A percentile compares a stretch with the other conserved stretches of the same genome.
Evolutionary conservation across 2,888 invertebrate genomes (phyloP).

Genomic region (Conomelus anceps): DNA sequence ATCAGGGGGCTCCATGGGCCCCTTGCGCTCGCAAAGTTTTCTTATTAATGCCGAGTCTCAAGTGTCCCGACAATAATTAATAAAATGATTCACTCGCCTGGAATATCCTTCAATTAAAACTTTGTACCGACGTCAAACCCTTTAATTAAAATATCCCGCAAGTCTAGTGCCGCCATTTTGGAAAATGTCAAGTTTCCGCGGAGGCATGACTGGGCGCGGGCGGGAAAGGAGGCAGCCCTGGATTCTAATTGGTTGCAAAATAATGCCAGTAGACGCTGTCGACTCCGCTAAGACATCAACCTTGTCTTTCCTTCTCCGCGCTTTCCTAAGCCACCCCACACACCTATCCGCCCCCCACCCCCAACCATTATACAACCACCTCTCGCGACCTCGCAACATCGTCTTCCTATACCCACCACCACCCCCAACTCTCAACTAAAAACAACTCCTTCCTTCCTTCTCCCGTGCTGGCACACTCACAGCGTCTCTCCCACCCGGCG

Average conservation of each 20-base stretch:
- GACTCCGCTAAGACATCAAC: background rate
- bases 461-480: background rate
- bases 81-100: constrained; percentile 33
- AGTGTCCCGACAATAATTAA: constrained; percentile 33
- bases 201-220: background rate
- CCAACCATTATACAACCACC: background rate
- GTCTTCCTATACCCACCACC: background rate
- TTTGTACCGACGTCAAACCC: constrained; percentile 25
- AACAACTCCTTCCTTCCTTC: background rate
- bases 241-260: constrained; percentile 24
- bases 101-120: constrained; percentile 35
- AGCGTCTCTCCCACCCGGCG: background rate
- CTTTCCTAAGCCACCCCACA: background rate
- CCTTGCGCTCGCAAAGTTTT: constrained; percentile 27
- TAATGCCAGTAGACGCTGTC: constrained; percentile 17
- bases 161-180: constrained; percentile 31
- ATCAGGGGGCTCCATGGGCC: background rate
- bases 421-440: background rate
- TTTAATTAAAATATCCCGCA: constrained; percentile 33
- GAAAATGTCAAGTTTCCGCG: constrained; percentile 16
- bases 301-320: background rate
- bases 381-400: no score
- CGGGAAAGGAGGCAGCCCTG: background rate
- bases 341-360: background rate
- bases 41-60: constrained; percentile 32